These are phyloP conservation scores for Paramisgurnus dabryanus DNA, from an alignment of 2,113 vertebrate genomes.

Conservation along the genomic window DNA sequence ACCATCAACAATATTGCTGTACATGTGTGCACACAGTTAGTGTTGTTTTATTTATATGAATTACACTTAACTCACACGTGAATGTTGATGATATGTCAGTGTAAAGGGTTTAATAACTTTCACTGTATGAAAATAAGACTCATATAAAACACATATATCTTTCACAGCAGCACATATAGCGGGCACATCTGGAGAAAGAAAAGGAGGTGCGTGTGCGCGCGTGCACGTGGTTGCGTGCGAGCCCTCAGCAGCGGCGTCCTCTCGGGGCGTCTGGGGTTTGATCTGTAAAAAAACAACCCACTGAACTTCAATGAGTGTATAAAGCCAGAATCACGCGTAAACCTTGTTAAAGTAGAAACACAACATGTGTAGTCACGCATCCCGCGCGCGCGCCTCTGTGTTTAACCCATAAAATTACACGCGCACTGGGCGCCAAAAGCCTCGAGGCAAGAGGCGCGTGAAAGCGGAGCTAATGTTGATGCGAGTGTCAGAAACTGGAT, in stretches of 20 bases:
- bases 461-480: constrained; percentile 2
- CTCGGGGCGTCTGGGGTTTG: constrained; percentile 61
- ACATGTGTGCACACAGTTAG: no score
- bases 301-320: constrained; percentile 65
- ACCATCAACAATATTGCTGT: no score
- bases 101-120: no score
- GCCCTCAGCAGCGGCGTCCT: constrained; percentile 21
- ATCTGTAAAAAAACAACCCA: constrained; percentile 65
- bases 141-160: no score
- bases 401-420: constrained; percentile 26
- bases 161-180: no score
- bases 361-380: constrained; percentile 70
- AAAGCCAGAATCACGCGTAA: constrained; percentile 69
- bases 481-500: constrained; percentile 47
- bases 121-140: no score
- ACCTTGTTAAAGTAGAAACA: constrained; percentile 69
- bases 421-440: neutral
- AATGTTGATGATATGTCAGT: no score
- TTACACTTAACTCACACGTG: no score
- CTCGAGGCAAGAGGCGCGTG: neutral
- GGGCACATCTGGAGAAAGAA: neutral
- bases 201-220: neutral
- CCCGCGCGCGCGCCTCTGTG: constrained; percentile 55
- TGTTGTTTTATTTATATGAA: no score
- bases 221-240: constrained; percentile 36